Percentiles rank a stretch among this genome's conserved stretches.
These are phyloP conservation scores for Eupeodes latifasciatus DNA, from an alignment of 2,888 invertebrate species.

Conservation along the genomic window DNA sequence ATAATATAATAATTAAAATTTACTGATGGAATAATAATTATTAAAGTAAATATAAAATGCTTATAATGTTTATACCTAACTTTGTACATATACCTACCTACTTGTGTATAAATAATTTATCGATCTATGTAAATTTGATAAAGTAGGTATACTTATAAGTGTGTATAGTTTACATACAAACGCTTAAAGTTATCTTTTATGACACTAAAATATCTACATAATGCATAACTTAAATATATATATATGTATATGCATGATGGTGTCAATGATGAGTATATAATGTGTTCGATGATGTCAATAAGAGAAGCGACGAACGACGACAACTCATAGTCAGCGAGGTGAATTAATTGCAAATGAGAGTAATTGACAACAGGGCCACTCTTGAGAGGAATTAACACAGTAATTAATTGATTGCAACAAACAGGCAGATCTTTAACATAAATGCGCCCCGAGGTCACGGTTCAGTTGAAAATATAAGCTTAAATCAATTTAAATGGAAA, in stretches of 20 bases:
- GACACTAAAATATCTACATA: not conserved
- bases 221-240: no score
- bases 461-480: not conserved
- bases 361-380: conserved; percentile 41
- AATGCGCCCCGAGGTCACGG: not conserved
- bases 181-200: not conserved
- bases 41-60: not conserved
- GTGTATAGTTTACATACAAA: no score
- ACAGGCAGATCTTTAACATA: conserved; percentile 47
- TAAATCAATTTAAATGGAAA: conserved; percentile 2
- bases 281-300: not conserved
- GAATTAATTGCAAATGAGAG: conserved; percentile 54
- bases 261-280: conserved; percentile 11
- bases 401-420: conserved; percentile 66
- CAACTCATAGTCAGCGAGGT: conserved; percentile 16
- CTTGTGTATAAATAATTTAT: not conserved
- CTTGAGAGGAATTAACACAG: conserved; percentile 63
- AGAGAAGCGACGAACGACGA: not conserved
- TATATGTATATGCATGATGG: not conserved
- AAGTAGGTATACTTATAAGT: not conserved
- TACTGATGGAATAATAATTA: not conserved
- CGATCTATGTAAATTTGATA: not conserved
- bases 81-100: no score
- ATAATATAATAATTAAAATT: not conserved
- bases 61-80: no score